Percentiles rank a stretch among this genome's conserved stretches.
These are phyloP conservation scores for Eudorcas thomsonii DNA, from an alignment of 2,113 vertebrate species.

Conservation along the genomic window DNA sequence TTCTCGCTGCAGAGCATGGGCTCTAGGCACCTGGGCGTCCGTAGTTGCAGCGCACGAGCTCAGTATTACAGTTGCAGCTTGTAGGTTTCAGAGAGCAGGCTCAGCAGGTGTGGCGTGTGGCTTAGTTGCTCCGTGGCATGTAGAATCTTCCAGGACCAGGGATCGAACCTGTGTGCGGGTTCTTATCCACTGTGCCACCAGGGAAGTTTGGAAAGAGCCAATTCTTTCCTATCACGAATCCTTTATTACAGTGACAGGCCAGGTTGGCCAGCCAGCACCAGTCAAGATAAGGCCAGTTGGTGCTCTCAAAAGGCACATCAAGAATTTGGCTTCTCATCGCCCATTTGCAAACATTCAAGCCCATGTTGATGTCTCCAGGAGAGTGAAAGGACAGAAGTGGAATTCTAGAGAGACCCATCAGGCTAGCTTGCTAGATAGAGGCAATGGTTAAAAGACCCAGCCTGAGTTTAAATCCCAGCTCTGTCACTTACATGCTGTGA, in stretches of 20 bases:
- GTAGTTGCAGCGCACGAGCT: neutral
- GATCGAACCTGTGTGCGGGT: fast-evolving
- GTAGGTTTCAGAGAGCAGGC: neutral
- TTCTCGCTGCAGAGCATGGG: neutral
- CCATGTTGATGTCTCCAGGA: neutral
- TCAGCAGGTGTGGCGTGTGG: fast-evolving
- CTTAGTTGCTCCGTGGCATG: neutral
- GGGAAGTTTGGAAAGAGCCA: neutral
- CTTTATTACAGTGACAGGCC: neutral
- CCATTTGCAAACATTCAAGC: neutral
- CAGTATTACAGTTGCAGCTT: neutral
- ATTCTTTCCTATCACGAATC: neutral
- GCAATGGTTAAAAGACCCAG: neutral
- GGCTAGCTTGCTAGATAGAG: neutral
- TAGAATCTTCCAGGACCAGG: neutral
- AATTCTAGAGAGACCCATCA: neutral
- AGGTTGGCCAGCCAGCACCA: neutral
- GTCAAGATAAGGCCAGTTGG: neutral
- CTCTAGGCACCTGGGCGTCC: neutral
- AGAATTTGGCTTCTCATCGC: neutral
- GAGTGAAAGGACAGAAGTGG: neutral
- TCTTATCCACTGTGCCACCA: neutral
- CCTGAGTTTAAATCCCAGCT: neutral
- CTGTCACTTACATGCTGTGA: neutral
- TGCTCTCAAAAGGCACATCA: neutral